These are phyloP conservation scores for Ranitomeya imitator DNA, from an alignment of 2,113 vertebrate species.

Conservation along the genomic window DNA sequence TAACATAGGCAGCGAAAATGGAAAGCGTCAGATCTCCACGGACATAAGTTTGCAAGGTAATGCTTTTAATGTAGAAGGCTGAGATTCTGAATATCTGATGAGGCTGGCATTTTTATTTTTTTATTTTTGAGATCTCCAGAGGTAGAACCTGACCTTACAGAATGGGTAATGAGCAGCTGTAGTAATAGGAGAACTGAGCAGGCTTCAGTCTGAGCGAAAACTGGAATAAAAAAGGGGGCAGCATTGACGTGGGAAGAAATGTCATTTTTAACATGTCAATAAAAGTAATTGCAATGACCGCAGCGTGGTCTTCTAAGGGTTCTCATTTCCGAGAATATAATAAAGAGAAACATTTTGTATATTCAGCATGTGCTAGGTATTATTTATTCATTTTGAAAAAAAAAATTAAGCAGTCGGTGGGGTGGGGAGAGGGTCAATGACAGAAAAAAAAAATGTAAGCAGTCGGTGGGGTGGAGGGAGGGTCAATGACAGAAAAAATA, in stretches of 20 bases:
- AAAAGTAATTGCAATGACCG: neutral
- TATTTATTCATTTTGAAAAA: neutral
- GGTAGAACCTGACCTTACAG: constrained; percentile 35
- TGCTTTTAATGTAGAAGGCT: constrained; percentile 21
- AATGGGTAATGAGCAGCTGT: constrained; percentile 31
- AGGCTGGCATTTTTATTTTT: constrained; percentile 1
- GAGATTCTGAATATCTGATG: constrained; percentile 34
- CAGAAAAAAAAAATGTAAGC: too few species aligned
- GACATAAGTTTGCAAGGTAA: constrained; percentile 32
- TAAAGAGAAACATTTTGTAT: neutral
- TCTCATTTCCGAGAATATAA: neutral
- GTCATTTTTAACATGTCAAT: constrained; percentile 15
- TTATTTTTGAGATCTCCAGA: constrained; percentile 4
- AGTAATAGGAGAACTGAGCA: constrained; percentile 21
- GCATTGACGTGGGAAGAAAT: neutral
- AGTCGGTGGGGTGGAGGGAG: too few species aligned
- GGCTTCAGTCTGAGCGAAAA: constrained; percentile 7
- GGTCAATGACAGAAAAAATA: too few species aligned
- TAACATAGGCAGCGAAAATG: constrained; percentile 32
- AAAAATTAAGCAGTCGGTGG: too few species aligned
- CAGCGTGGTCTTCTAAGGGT: too few species aligned
- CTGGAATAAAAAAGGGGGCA: neutral
- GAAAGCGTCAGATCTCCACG: constrained; percentile 23
- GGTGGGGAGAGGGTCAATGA: too few species aligned
- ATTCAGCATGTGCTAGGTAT: neutral